Conservation (phyloP, 2,888 invertebrate species). For the Idaea biselata region DNA sequence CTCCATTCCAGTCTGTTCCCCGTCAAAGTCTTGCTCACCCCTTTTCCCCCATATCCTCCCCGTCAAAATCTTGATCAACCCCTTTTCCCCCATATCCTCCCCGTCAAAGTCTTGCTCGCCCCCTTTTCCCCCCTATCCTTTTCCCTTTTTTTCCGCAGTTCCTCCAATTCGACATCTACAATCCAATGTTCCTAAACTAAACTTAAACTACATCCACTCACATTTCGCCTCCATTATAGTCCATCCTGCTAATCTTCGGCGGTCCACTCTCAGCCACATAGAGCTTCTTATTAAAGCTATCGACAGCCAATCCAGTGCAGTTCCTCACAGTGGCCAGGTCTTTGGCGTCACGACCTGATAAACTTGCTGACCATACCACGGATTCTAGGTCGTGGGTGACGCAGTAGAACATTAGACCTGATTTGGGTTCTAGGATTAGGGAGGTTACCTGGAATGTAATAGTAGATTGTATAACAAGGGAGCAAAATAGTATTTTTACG, state of each 20-base stretch:
- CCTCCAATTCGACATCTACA: too few relatives aligned
- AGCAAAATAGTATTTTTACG: too few relatives aligned
- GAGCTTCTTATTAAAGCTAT: constrained; percentile 79
- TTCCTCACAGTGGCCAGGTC: constrained; percentile 57
- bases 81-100: too few relatives aligned
- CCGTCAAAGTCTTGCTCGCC: too few relatives aligned
- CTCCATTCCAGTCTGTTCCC: too few relatives aligned
- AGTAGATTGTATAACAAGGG: too few relatives aligned
- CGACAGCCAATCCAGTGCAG: constrained; percentile 70
- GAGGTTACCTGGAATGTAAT: constrained; percentile 72
- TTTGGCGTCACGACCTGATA: constrained; percentile 73
- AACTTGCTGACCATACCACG: constrained; percentile 72
- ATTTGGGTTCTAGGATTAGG: constrained; percentile 83
- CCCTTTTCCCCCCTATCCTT: too few relatives aligned
- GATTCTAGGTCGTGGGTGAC: constrained; percentile 64
- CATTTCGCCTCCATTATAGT: constrained; percentile 57
- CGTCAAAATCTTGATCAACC: too few relatives aligned
- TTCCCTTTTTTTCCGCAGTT: too few relatives aligned
- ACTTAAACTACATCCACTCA: constrained; percentile 39
- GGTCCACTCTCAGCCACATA: constrained; percentile 87
- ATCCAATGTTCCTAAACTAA: too few relatives aligned
- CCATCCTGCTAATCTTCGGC: constrained; percentile 62
- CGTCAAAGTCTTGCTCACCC: too few relatives aligned
- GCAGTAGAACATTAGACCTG: constrained; percentile 82
- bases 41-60: too few relatives aligned